Base-by-base conservation (phyloP, 2,797 vertebrate genomes). In the Alauda arvensis region DNA sequence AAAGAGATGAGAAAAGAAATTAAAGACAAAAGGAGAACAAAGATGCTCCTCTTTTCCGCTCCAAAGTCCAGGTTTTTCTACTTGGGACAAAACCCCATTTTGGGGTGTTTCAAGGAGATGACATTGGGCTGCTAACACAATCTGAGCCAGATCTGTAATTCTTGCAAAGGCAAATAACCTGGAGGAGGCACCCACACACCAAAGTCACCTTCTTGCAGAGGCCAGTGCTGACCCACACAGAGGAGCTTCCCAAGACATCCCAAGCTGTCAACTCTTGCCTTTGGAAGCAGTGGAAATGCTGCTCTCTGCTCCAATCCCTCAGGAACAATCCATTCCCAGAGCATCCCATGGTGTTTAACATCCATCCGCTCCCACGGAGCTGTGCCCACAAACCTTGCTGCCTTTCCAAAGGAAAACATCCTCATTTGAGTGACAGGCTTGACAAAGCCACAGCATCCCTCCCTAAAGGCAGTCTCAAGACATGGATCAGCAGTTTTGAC, bases 351-450 rank as follows among this genome's bases (percentile, higher is more conserved):
- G 37, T 20, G 14, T 9, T 17, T 0, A 16, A 13, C 31, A 0
- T 13, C 63, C 18, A 5, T 2, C 52, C 40, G 1, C 4, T 13
- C 26, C 29, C 9, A 0, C 0, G 7, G 39, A 49, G 19, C 48
- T 25, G 13, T 4, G 3, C 2, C 69, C 57, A 10, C 20, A 43
- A 17, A 19, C 2, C 2, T 13, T 12, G 8, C 19, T 40, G 15
- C 13, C 45, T 69, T 63, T 68, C 26, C 39, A 5, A 17, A 34
- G 43, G 40, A 51, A 77, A 53, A 18, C 12, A 3, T 8, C 53
- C 2, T 6, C 0, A 5, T 8, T 10, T 19, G 56, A 31, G 33
- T 4, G 52, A 5, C 28, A 48, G 11, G 9, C 19, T 0, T 3
- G 53, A 33, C 57, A n/a, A 55, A 88, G 19, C 12, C 72, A 10